Percentiles rank a stretch among this genome's conserved stretches.
Conservation (phyloP, 2,113 vertebrate genomes). For the Vulpes lagopus region DNA sequence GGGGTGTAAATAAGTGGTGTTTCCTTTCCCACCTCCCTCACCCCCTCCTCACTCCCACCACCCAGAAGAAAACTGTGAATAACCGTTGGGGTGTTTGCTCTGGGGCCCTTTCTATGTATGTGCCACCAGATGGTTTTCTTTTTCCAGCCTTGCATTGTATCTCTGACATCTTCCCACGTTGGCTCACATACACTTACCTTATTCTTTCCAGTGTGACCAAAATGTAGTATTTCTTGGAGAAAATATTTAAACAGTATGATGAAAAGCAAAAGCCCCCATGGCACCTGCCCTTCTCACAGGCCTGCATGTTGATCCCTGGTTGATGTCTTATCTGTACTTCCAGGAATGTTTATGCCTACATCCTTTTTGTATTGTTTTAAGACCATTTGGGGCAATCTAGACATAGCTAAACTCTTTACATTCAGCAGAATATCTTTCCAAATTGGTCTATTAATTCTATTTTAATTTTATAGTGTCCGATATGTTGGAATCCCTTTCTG, state of each 20-base stretch:
- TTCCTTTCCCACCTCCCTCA: not conserved
- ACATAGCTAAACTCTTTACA: not conserved
- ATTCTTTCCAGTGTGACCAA: not conserved
- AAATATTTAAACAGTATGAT: rapidly evolving
- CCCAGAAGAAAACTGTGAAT: not conserved
- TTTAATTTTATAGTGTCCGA: not conserved
- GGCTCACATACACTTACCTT: not conserved
- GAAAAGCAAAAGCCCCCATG: not conserved
- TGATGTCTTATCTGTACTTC: not conserved
- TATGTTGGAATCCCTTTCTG: not conserved
- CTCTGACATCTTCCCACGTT: not conserved
- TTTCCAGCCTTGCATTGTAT: not conserved
- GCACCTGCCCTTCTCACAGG: not conserved
- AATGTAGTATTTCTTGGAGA: not conserved
- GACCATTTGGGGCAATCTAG: not conserved
- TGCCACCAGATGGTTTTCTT: not conserved
- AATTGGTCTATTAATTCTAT: not conserved
- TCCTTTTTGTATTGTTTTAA: not conserved
- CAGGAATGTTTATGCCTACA: not conserved
- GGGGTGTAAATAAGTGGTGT: not conserved
- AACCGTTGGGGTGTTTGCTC: not conserved
- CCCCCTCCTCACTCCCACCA: not conserved
- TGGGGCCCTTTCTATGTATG: not conserved
- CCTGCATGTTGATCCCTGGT: not conserved
- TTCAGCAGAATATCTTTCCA: not conserved